Base-by-base conservation (phyloP, 2,113 vertebrate genomes). In the Ophiodon elongatus region DNA sequence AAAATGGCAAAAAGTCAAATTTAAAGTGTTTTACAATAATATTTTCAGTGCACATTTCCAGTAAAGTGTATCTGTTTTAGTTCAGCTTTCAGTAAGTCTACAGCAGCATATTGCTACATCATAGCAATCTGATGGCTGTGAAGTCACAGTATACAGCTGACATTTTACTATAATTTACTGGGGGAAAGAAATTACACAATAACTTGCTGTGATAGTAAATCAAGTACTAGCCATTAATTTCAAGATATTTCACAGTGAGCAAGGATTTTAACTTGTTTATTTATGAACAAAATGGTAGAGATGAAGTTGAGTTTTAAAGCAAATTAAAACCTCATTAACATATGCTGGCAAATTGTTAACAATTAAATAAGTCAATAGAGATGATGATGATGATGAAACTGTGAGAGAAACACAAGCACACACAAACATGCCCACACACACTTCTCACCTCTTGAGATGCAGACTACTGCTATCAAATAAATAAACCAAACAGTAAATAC, bases 401-500 rank as follows among this genome's bases (percentile, higher is more conserved):
- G 57, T 31, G 8, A 8, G 59, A 60, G 9, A 23, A 37, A 39
- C 62, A 64, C 19, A 63, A 63, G 33, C 31, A 23, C 31, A n/a
- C 52, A 25, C 76, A 75, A 15, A 41, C 29, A 70, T 17, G 63
- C 14, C 37, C 45, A 33, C 41, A 78, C 59, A 79, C 73, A 64
- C 79, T 67, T 68, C 64, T 82, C 85, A 82, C 59, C 64, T 91
- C 80, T 65, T 80, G 39, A 2, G 54, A 78, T 57, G 52, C 75
- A 35, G 43, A 75, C 75, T 68, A 54, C 74, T 74, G 68, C 71
- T 78, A 74, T 85, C 77, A 90, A 85, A 90, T 85, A 87, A 89
- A 90, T 82, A 86, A 76, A 29, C 15, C 59, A 11, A 67, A 75
- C 35, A 69, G 47, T 80, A 84, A 90, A 82, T 76, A 79, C 56